Base-by-base conservation (phyloP, 1,140 invertebrate species). In the Drosophila miranda region DNA sequence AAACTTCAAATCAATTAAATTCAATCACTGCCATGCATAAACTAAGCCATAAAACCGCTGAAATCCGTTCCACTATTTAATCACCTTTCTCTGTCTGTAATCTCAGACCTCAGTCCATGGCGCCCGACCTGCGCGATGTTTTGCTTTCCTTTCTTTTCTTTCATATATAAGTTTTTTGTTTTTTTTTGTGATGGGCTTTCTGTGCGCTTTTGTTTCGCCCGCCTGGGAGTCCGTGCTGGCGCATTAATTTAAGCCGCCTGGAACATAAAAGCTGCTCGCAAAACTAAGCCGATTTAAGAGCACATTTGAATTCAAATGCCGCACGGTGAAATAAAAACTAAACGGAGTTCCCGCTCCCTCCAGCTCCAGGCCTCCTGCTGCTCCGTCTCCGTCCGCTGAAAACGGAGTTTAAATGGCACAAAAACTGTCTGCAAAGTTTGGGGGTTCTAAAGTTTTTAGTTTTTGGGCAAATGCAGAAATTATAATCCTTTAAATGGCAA, bases 201-300 rank as follows among this genome's bases (percentile, higher is more conserved):
- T 64, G 50, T 75, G 67, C 67, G 49, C 34, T 75, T 75, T 61
- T 61, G 63, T 45, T 51, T 53, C 42, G 16, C 28, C 28, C n/a
- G 30, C 9, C 34, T 44, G 57, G 42, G 59, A 49, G 77, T 64
- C 51, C 70, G 61, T 59, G 66, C 43, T 50, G 54, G 64, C 74
- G 81, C 77, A 87, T 86, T 86, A 78, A 87, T 82, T 87, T 87
- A 87, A 87, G 70, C 82, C 82, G 57, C 54, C 57, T 49, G 75
- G 61, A 68, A 87, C 70, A 82, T 64, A 59, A 87, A 82, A 82
- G 66, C 81, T 81, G 74, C 63, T 75, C 55, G 77, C 66, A 78
- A 72, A 87, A 87, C 82, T 87, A 87, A 87, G 82, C 82, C 82
- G 82, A 87, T 87, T 87, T 87, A 75, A 87, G 77, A 82, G 82